These are phyloP conservation scores for Aphelenchoides bicaudatus DNA, from an alignment of 2,888 invertebrate species.

Conservation along the genomic window DNA sequence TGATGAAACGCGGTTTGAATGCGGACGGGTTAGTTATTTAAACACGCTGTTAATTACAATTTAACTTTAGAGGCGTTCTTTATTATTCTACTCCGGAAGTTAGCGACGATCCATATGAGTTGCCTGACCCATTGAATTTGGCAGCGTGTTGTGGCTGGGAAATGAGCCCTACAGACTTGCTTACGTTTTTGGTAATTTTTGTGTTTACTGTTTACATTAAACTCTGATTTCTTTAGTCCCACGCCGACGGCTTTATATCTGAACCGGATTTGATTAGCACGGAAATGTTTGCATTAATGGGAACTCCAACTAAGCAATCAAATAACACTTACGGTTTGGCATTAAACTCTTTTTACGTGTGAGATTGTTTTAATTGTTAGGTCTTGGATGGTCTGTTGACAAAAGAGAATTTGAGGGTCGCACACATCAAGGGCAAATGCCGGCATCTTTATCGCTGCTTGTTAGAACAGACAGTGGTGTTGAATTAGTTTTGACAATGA, in stretches of 20 bases:
- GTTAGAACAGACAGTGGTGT: slow-evolving; percentile 17
- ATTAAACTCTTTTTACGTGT: background rate
- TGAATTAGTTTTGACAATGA: slow-evolving; percentile 7
- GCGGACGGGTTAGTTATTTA: slow-evolving; percentile 10
- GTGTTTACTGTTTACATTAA: background rate
- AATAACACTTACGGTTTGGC: slow-evolving; percentile 18
- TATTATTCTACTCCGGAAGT: slow-evolving; percentile 14
- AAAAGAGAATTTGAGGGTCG: slow-evolving; percentile 13
- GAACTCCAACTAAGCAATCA: slow-evolving; percentile 6
- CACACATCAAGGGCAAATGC: slow-evolving; percentile 21
- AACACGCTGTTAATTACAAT: background rate
- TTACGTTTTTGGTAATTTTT: slow-evolving; percentile 9
- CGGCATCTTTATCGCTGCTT: background rate
- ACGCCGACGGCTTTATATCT: slow-evolving; percentile 12
- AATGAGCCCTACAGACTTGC: slow-evolving; percentile 10
- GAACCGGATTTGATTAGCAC: slow-evolving; percentile 10
- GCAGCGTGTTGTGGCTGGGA: slow-evolving; percentile 19
- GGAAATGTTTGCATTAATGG: slow-evolving; percentile 1
- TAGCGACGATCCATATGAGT: slow-evolving; percentile 18
- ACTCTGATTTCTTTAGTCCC: slow-evolving; percentile 5
- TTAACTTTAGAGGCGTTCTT: background rate
- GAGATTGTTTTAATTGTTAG: background rate
- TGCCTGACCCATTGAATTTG: slow-evolving; percentile 11
- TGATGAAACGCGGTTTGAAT: background rate
- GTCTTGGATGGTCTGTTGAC: slow-evolving; percentile 12